Percentiles rank a stretch among this genome's conserved stretches.
phyloP scores from a whole-genome alignment of 2,113 vertebrate species.

The Merops nubicus region DNA sequence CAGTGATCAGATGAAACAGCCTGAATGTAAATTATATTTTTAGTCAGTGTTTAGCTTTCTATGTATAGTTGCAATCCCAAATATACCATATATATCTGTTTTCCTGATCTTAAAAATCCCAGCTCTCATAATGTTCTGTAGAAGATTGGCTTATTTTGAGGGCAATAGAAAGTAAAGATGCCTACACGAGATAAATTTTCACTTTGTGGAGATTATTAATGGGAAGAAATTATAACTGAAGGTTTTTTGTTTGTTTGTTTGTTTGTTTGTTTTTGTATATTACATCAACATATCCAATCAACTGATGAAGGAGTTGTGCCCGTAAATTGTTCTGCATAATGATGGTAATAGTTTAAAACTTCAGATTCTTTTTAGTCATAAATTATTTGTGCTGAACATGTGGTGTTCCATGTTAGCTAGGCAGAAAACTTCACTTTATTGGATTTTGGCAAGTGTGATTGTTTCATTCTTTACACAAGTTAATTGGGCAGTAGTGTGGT shows the following conservation, averaged over 20 bases:
- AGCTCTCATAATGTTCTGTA: slow-evolving; percentile 33
- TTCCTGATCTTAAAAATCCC: slow-evolving; percentile 51
- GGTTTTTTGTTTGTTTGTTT: no score
- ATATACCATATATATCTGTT: slow-evolving; percentile 27
- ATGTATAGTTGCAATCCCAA: not conserved
- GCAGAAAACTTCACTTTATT: not conserved
- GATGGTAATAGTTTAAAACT: not conserved
- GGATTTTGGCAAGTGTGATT: not conserved
- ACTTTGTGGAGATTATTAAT: not conserved
- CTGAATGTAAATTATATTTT: slow-evolving; percentile 58
- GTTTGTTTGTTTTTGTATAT: not conserved
- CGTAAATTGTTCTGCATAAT: not conserved
- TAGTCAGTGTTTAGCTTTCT: slow-evolving; percentile 45
- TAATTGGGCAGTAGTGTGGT: not conserved
- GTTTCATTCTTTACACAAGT: not conserved
- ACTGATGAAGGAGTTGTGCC: fast-evolving
- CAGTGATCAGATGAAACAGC: not conserved
- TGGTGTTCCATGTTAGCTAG: not conserved
- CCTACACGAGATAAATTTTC: not conserved
- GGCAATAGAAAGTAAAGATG: slow-evolving; percentile 15
- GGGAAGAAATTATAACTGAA: not conserved
- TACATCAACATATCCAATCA: not conserved
- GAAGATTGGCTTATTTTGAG: slow-evolving; percentile 38
- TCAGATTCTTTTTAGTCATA: not conserved
- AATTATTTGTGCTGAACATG: not conserved